A percentile compares a stretch with the other conserved stretches of the same genome.
phyloP scores from a whole-genome alignment of 2,797 vertebrate genomes.

The Erethizon dorsatum region DNA sequence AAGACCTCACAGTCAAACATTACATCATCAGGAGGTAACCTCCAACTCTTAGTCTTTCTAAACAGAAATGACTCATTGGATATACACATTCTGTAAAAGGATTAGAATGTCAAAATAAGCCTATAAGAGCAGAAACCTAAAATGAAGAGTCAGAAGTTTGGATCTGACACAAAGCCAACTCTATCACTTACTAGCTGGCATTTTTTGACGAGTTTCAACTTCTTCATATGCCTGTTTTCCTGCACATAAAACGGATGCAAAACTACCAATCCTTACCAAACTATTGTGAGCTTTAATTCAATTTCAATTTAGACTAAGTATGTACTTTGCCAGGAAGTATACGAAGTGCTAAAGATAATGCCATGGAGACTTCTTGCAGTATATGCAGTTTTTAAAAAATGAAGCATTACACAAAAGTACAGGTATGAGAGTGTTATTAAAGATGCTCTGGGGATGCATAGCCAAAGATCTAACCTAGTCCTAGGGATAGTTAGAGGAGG shows the following conservation, averaged over 20 bases:
- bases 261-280: conserved; percentile 16
- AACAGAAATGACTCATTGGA: conserved; percentile 75
- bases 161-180: not conserved
- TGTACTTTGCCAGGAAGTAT: not conserved
- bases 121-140: conserved; percentile 26
- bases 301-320: not conserved
- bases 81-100: conserved; percentile 63
- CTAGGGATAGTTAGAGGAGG: not conserved
- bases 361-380: not conserved
- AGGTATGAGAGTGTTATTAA: not conserved
- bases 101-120: conserved; percentile 52
- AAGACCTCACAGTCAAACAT: conserved; percentile 75
- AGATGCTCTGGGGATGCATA: not conserved
- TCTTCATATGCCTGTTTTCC: conserved; percentile 31
- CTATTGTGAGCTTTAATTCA: not conserved
- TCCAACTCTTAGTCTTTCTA: conserved; percentile 72
- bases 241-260: not conserved
- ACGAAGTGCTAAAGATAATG: not conserved
- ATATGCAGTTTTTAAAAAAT: not conserved
- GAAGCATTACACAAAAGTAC: not conserved
- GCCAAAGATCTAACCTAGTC: not conserved
- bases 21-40: conserved; percentile 66
- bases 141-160: not conserved
- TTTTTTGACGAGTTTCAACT: not conserved
- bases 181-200: not conserved